Evolutionary conservation across 2,797 vertebrate species (phyloP), one percentile per base, ranked within the genome.

Genomic region (Clarias platycephalus): DNA sequence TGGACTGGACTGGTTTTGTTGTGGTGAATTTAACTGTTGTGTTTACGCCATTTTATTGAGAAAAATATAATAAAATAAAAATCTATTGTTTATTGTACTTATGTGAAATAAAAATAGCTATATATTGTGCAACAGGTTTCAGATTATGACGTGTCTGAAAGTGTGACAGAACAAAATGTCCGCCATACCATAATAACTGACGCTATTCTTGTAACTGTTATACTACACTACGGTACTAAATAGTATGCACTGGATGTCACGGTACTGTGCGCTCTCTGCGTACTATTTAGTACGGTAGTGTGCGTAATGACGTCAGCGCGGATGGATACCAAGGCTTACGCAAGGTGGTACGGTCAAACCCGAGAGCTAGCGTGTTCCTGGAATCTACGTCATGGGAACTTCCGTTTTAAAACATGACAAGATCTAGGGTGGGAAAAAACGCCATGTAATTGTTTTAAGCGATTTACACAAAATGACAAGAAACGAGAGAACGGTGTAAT

Each of bases 301-400:
- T 78, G 10, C 34, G 76, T 63, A 22, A 2, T 44, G 28, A 66
- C n/a, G 60, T 28, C 0, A 1, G 13, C 31, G 88, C 86, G 86
- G 80, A 87, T 37, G 81, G 83, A 78, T 87, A 85, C 55, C 7
- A 20, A 3, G 1, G 18, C 58, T 16, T 80, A 2, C 78, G 78
- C 16, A 80, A n/a, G 57, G 62, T 80, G 62, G 16, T 80, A 2
- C 78, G 78, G 78, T 66, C 40, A 79, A 53, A 20, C 1, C 3
- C 60, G 4, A 44, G 60, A 2, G 3, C n/a, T 88, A 26, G 34
- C 87, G 71, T 92, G n/a, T 95, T 95, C 92, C 93, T 83, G 93
- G 93, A 93, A 93, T 87, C 31, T 26, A 90, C 93, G 92, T 94
- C 92, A 94, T 24, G 12, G 67, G 67, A 57, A 78, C 34, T 85